Evolutionary conservation across 2,797 vertebrate species (phyloP).

Genomic region (Mormyrus hasselquistii): DNA sequence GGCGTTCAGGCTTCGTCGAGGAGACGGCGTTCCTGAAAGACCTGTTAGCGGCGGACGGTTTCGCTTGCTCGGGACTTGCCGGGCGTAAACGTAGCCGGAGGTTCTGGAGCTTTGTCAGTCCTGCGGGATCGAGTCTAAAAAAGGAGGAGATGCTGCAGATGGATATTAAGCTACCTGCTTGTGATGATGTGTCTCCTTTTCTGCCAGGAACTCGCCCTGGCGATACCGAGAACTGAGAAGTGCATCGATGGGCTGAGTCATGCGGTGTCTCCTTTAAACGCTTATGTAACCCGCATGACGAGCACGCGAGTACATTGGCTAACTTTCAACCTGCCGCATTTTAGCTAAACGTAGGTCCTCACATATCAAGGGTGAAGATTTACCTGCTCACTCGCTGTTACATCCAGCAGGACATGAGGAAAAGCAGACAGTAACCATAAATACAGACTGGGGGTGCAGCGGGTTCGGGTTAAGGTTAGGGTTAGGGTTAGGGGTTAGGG

Average conservation of each 20-base stretch:
- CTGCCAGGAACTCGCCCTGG: background rate
- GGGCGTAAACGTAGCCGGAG: slow-evolving; percentile 39
- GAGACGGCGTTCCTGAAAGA: slow-evolving; percentile 50
- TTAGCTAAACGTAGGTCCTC: background rate
- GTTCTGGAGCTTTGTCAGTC: slow-evolving; percentile 26
- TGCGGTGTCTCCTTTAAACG: background rate
- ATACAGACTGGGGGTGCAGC: background rate
- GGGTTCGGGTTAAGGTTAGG: background rate
- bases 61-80: slow-evolving; percentile 20
- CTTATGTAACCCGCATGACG: background rate
- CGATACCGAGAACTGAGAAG: background rate
- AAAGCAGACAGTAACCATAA: background rate
- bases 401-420: background rate
- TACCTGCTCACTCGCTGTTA: background rate
- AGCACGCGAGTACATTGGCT: background rate
- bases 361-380: background rate
- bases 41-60: slow-evolving; percentile 48
- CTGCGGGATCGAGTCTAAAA: background rate
- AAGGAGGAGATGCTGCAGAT: background rate
- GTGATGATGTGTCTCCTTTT: background rate
- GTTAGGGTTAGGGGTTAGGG: no score
- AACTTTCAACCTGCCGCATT: background rate
- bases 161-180: background rate
- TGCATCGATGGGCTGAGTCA: background rate
- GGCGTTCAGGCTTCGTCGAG: slow-evolving; percentile 35